Conservation (phyloP, 2,797 vertebrate genomes). For the Hypotaenidia okinawae region DNA sequence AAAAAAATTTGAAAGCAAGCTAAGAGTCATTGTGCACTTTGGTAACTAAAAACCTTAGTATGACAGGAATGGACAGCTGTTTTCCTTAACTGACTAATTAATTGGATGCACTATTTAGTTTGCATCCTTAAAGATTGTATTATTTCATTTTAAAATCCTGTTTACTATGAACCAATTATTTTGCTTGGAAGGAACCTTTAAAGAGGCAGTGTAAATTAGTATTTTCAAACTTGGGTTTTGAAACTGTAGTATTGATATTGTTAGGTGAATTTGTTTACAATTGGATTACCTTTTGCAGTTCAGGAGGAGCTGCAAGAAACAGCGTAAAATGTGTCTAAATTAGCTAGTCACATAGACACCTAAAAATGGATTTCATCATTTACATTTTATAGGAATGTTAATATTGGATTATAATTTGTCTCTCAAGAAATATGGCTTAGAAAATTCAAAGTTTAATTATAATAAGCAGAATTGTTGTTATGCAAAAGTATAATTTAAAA, state of each 20-base stretch:
- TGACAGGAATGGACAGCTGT: conserved; percentile 66
- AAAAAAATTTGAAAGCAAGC: conserved; percentile 8
- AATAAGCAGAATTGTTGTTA: not conserved
- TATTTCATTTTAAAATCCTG: not conserved
- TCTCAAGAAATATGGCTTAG: not conserved
- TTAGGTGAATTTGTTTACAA: not conserved
- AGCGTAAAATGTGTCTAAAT: not conserved
- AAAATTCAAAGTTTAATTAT: not conserved
- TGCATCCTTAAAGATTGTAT: conserved; percentile 31
- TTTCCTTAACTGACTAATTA: conserved; percentile 40
- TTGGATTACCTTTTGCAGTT: not conserved
- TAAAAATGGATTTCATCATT: not conserved
- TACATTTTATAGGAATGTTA: not conserved
- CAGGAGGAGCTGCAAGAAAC: not conserved
- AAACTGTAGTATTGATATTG: not conserved
- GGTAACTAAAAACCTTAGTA: conserved; percentile 52
- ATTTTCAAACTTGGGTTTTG: not conserved
- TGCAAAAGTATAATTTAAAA: not conserved
- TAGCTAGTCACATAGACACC: not conserved
- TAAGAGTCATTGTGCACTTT: not conserved
- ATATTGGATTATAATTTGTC: conserved; percentile 1
- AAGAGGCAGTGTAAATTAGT: not conserved
- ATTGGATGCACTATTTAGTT: conserved; percentile 45
- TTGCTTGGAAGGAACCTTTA: not conserved
- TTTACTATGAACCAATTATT: not conserved